These are phyloP conservation scores for Pan troglodytes DNA, from an alignment of 2,113 vertebrate species.

Conservation along the genomic window DNA sequence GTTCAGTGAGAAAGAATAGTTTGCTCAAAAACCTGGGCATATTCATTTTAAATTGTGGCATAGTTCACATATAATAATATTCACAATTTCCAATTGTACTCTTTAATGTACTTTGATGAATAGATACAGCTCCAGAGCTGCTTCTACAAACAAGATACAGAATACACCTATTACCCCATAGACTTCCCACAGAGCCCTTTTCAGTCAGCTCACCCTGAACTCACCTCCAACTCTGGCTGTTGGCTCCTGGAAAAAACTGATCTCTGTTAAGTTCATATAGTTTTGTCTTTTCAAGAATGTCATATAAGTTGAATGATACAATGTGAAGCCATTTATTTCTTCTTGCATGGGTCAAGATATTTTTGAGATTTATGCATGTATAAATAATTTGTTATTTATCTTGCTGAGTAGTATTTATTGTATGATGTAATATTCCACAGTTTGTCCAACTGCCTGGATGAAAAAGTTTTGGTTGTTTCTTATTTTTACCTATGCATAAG, in stretches of 20 bases:
- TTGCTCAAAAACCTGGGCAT: neutral
- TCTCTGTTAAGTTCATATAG: neutral
- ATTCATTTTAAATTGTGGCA: neutral
- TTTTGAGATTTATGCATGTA: neutral
- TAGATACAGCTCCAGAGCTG: neutral
- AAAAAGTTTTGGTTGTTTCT: neutral
- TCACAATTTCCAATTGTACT: neutral
- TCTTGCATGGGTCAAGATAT: neutral
- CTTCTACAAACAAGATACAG: neutral
- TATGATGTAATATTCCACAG: neutral
- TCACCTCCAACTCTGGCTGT: fast-evolving
- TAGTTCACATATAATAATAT: neutral
- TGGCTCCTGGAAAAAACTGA: neutral
- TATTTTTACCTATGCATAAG: neutral
- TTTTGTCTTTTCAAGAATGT: neutral
- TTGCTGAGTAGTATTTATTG: neutral
- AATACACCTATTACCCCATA: neutral
- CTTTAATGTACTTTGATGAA: neutral
- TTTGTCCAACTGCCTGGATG: neutral
- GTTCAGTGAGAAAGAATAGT: neutral
- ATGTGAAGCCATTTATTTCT: neutral
- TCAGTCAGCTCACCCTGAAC: neutral
- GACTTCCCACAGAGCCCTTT: neutral
- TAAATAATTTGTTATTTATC: neutral
- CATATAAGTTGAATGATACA: neutral